Evolutionary conservation across 2,113 vertebrate species (phyloP), one percentile per base, ranked within the genome.

Genomic region (Struthio camelus): DNA sequence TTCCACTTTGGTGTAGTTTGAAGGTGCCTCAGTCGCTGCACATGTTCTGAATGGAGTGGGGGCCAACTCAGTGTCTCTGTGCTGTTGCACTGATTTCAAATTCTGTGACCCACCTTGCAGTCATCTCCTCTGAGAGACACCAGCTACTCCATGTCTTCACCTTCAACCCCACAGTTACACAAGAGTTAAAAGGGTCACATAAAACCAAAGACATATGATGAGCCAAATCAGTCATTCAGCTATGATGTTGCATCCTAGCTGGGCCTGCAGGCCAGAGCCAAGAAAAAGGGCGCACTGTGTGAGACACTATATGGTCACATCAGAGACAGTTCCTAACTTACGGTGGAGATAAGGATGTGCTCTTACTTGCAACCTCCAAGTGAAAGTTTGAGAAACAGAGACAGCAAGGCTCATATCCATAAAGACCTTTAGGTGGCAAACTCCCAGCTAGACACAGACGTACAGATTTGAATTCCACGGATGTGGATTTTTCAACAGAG

Each of bases 161-260:
- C 42, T 58, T 11, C 46, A 44, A 42, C 38, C 19, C 18, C 56
- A 34, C 56, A 3, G 16, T 27, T n/a, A 34, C 42, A n/a, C 46
- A 42, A 32, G 23, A 14, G n/a, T 24, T 30, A 5, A 42, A 34
- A 1, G 19, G 19, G 6, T 23, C 61, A 56, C 34, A 1, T 14
- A 62, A 32, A 80, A 42, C 19, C 14, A 0, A 48, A 53, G 36
- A 30, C 32, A 6, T 0, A 5, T 2, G 50, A 11, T 27, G 36
- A 7, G 51, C 4, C 42, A 46, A 6, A n/a, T 2, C 38, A 2
- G 67, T 3, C 20, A 1, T 25, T 11, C 7, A 36, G 27, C 5
- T 25, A 4, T 44, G 56, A 34, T 6, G 34, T 19, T 30, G 28
- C 56, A 30, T 58, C 30, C 56, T 46, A 19, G 17, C 27, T 44